Evolutionary conservation across 1,140 invertebrate genomes (phyloP).

Genomic region (Heterodera schachtii): DNA sequence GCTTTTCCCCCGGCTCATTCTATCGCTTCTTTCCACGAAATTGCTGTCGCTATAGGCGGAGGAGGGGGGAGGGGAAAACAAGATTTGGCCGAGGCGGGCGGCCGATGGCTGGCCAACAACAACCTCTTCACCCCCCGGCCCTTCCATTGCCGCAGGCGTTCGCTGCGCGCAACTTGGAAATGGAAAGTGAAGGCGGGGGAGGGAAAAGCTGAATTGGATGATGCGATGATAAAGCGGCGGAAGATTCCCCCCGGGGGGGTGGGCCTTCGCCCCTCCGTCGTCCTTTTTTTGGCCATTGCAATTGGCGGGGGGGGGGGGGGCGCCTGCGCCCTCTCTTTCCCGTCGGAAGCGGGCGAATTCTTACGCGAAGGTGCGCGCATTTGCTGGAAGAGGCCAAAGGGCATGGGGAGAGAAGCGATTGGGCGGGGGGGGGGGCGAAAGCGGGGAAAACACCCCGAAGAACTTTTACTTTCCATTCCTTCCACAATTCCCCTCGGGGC

Average conservation of each 20-base stretch:
- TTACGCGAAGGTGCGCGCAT: conserved; percentile 7
- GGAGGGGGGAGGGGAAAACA: background rate
- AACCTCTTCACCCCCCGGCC: background rate
- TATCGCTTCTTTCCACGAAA: background rate
- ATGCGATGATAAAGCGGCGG: background rate
- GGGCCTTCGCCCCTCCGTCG: background rate
- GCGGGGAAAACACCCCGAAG: conserved; percentile 6
- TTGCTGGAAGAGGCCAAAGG: conserved; percentile 9
- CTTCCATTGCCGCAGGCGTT: background rate
- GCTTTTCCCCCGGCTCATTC: background rate
- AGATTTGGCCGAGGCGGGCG: background rate
- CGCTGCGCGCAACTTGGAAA: conserved; percentile 3
- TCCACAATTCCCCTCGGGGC: conserved; percentile 1
- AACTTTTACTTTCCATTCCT: conserved; percentile 12
- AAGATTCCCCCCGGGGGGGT: background rate
- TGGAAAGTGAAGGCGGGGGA: conserved; percentile 7
- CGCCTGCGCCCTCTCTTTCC: background rate
- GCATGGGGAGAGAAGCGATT: background rate
- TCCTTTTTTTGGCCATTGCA: background rate
- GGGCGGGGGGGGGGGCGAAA: background rate
- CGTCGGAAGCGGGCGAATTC: background rate
- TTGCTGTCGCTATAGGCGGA: background rate
- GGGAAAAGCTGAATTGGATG: background rate
- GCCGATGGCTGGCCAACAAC: background rate
- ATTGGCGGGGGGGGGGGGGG: background rate